Base-by-base conservation (phyloP, 2,888 invertebrate genomes). In the Nebria salina region DNA sequence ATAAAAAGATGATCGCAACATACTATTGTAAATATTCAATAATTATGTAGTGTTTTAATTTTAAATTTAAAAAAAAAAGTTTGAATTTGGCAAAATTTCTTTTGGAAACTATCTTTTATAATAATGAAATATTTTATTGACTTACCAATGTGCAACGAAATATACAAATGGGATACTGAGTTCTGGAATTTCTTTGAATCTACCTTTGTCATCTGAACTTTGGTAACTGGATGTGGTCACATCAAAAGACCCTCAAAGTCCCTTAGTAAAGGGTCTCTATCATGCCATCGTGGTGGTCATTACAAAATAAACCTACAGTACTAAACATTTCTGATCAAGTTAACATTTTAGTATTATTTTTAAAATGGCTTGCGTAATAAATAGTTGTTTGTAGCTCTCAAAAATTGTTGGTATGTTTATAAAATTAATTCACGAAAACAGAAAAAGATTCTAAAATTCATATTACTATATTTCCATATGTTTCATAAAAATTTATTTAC, bases 171-270 rank as follows among this genome's bases (percentile, higher is more conserved):
- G 9, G 65, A 75, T 7, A 34, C 34, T 2, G 34, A 34, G 34
- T 34, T 34, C 72, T 5, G 72, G 41, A 65, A 66, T 74, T 75
- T 79, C 79, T 79, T 79, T 79, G 79, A 79, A 79, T 79, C 68
- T 54, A 79, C 79, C 54, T 79, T 79, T 75, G 66, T 74, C 70
- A 74, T 79, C 54, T 66, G 42, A 65, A 41, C 64, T 41, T 74
- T 65, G 66, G 73, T 34, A 68, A 79, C 79, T 66, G 79, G 75
- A 79, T 68, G 79, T 79, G 79, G 79, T 79, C 79, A 79, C 74
- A 79, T 79, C 79, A 79, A 79, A 78, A 75, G 79, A 65, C 66
- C 66, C 65, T 79, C 54, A 75, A 79, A 79, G 73, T 42, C 54
- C 74, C 70, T 74, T 42, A 68, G 79, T 42, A 9, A 43, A 73